Base-by-base conservation (phyloP, 2,797 vertebrate genomes). In the Aulostomus chinensis region DNA sequence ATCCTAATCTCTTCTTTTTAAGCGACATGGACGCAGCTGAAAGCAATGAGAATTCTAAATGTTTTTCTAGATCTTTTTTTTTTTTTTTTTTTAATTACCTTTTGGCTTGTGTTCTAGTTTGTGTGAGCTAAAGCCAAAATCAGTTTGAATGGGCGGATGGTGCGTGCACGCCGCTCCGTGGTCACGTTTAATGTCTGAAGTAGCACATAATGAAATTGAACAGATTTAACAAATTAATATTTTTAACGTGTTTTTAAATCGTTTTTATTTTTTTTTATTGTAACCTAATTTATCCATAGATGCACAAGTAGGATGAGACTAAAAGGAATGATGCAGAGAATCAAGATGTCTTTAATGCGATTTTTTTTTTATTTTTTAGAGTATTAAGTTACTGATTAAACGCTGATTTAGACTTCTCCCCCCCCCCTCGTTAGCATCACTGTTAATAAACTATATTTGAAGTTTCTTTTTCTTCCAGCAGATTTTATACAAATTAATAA, bases 211-310 rank as follows among this genome's bases (percentile, higher is more conserved):
- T 73, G 72, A 32, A 69, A 78, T 80, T 83, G 38, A 86, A 63
- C 58, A 68, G 46, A 69, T 80, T 80, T 80, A 86, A 82, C 68
- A 69, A 69, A 57, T 55, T 75, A 36, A 67, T 80, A 55, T 83
- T 82, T n/a, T 81, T 84, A 78, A 76, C 59, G 51, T 77, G 40
- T 25, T 40, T 26, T 39, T 39, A 12, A 21, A n/a, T n/a, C n/a
- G n/a, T n/a, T 81, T 78, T 63, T 56, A 40, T 63, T 34, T 78
- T 74, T 73, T 78, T 68, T 37, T 71, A 39, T 73, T 78, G 45
- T 77, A 66, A 76, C 55, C 67, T 83, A 80, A 86, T 86, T 90
- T 86, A 87, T 88, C 76, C 63, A 64, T 84, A 86, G 83, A 72
- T 83, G 76, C 78, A 87, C 78, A 87, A 59, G 40, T 87, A 87